These are phyloP conservation scores for Campoletis raptor DNA, from an alignment of 2,888 invertebrate species.

Conservation along the genomic window DNA sequence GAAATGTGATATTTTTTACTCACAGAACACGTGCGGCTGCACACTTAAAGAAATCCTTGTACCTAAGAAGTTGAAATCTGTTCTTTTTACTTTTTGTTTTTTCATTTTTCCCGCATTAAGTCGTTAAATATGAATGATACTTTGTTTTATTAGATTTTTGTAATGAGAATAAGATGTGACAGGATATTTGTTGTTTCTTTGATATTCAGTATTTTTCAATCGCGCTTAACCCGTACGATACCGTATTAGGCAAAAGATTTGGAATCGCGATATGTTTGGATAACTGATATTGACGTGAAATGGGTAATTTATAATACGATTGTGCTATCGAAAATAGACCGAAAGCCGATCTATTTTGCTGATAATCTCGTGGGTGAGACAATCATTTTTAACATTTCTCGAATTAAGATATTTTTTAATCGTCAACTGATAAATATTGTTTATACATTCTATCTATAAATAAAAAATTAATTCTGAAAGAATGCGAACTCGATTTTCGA, in stretches of 20 bases:
- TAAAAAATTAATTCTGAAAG: background rate
- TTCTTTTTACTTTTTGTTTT: background rate
- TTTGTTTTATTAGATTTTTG: background rate
- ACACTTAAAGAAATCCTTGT: background rate
- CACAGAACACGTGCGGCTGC: background rate
- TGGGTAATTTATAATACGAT: background rate
- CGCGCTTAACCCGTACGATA: constrained; percentile 16
- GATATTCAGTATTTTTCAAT: constrained; percentile 12
- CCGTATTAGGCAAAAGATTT: background rate
- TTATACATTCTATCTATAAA: background rate
- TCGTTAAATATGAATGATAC: background rate
- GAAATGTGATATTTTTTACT: background rate
- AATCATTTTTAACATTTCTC: too few relatives aligned
- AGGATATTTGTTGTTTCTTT: constrained; percentile 26
- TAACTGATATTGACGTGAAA: background rate
- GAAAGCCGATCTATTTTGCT: background rate
- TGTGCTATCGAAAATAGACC: background rate
- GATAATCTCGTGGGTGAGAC: too few relatives aligned
- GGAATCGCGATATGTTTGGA: background rate
- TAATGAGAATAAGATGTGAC: background rate
- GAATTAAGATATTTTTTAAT: too few relatives aligned
- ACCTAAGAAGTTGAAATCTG: background rate
- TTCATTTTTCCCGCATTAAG: background rate
- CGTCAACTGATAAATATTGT: background rate
- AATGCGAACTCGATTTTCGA: background rate